These are phyloP conservation scores for Cylindroiulus punctatus DNA, from an alignment of 2,888 invertebrate species.

Conservation along the genomic window DNA sequence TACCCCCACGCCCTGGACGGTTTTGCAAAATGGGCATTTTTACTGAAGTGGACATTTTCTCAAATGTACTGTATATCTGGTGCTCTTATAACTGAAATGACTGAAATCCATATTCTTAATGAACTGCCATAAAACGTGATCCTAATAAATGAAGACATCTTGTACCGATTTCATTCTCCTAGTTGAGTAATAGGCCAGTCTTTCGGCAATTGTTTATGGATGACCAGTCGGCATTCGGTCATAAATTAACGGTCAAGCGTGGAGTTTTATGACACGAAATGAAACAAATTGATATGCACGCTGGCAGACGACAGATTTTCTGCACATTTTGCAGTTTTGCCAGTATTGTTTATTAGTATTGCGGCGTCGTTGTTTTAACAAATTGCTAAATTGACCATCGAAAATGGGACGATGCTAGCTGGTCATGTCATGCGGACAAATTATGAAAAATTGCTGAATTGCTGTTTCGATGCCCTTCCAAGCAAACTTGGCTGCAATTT, in stretches of 20 bases:
- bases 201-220: too few relatives aligned
- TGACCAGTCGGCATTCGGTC: too few relatives aligned
- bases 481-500: too few relatives aligned
- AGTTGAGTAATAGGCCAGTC: too few relatives aligned
- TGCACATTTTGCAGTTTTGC: constrained; percentile 21
- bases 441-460: constrained; percentile 37
- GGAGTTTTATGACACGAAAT: neutral
- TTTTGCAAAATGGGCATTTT: too few relatives aligned
- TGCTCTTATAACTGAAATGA: too few relatives aligned
- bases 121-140: neutral
- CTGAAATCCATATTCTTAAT: neutral
- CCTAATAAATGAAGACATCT: constrained; percentile 2
- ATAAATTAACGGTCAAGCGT: neutral
- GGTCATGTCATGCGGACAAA: constrained; percentile 31
- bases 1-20: too few relatives aligned
- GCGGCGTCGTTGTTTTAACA: constrained; percentile 13
- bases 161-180: neutral
- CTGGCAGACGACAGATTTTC: neutral
- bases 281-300: constrained; percentile 37
- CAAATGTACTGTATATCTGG: too few relatives aligned
- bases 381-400: constrained; percentile 30
- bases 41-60: too few relatives aligned
- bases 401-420: neutral
- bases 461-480: neutral
- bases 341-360: neutral